Evolutionary conservation across 2,888 invertebrate genomes (phyloP), one percentile per base, ranked within the genome.

Genomic region (Chromoteleia sp.): DNA sequence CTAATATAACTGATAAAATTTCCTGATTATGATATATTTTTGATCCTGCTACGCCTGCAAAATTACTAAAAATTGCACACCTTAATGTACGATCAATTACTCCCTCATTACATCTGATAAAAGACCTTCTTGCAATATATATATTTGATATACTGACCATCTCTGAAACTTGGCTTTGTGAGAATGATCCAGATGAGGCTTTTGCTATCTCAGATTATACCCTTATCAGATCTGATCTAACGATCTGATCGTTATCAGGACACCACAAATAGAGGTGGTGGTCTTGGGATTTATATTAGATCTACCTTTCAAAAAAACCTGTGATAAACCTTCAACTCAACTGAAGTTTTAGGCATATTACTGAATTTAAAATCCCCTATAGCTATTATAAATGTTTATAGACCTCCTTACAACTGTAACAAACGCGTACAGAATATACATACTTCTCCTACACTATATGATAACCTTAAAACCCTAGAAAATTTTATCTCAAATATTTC

Each of bases 391-490:
- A 19, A 19, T 58, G 21, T 41, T 14, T 39, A 36, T 12, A 58
- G 39, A 39, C 41, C 39, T 1, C 58, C 21, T 1, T 39, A 39
- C 6, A 39, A 39, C 6, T 39, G 39, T 14, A 39, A 39, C 7
- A 39, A 39, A 12, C 6, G 1, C 0, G 1, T 39, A 2, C 14
- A 3, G 1, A 39, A 12, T 39, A 6, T 39, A n/a, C n/a, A n/a
- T 12, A n/a, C n/a, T 1, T 39, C 6, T 2, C 45, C 45, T 1
- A 6, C 61, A 5, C 7, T 61, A 15, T 8, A 10, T 4, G 61
- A 61, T 33, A 61, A 45, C 8, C n/a, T 61, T 5, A 30, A 30
- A 17, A 8, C 45, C 1, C 14, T 61, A 2, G 61, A 61, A 61
- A 61, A 61, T 10, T 61, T 45, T 39, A 25, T 61, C 1, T 0